A percentile compares a stretch with the other conserved stretches of the same genome.
Evolutionary conservation across 2,888 invertebrate species (phyloP).

Genomic region (Stenurella melanura): DNA sequence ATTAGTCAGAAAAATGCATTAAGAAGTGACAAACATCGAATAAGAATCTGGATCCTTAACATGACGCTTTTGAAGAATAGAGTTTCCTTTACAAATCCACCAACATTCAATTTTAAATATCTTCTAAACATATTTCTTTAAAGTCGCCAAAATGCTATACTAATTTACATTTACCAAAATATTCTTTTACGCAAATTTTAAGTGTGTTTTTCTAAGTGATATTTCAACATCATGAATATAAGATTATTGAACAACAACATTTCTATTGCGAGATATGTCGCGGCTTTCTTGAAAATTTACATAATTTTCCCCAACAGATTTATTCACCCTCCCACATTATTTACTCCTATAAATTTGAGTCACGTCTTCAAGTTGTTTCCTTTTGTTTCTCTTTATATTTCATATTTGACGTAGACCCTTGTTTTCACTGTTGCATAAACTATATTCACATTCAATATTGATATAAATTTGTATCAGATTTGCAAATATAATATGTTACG

Average conservation of each 20-base stretch:
- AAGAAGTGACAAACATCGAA: too few species aligned
- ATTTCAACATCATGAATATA: constrained; percentile 3
- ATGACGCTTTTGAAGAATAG: too few species aligned
- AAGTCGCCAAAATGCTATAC: background rate
- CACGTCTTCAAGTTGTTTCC: constrained; percentile 14
- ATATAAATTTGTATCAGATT: background rate
- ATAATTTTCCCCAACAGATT: constrained; percentile 8
- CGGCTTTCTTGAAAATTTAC: background rate
- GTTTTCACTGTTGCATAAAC: background rate
- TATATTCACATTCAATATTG: background rate
- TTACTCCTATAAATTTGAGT: background rate
- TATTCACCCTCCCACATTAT: constrained; percentile 11
- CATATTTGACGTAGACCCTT: background rate
- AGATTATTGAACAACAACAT: background rate
- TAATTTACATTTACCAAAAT: background rate
- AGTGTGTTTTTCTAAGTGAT: background rate
- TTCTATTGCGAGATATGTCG: background rate
- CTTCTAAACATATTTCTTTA: too few species aligned
- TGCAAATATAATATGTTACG: background rate
- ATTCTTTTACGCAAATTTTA: background rate
- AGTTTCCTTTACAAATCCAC: too few species aligned
- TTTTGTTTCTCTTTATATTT: background rate
- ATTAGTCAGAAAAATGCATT: too few species aligned
- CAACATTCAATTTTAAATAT: too few species aligned
- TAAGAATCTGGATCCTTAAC: too few species aligned